Conservation (phyloP, 2,113 vertebrate genomes). For the Platysternon megacephalum region DNA sequence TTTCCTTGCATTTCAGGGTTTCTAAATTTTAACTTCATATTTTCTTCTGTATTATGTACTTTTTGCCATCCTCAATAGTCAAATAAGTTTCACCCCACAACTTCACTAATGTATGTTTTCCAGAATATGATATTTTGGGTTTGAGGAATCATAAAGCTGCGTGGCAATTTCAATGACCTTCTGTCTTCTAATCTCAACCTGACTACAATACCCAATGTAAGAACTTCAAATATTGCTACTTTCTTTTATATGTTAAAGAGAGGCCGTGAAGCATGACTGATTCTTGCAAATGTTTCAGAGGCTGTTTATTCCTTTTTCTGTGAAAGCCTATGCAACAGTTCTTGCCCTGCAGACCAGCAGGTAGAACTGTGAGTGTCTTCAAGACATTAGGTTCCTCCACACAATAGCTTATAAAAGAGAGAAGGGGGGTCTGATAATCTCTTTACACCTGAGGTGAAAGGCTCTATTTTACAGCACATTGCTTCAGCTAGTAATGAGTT, state of each 20-base stretch:
- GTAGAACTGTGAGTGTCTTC: not conserved
- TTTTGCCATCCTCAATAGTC: not conserved
- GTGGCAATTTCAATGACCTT: not conserved
- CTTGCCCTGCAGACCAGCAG: not conserved
- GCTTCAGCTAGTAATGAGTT: not conserved
- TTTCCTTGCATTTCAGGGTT: not conserved
- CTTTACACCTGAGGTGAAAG: not conserved
- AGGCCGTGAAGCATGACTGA: not conserved
- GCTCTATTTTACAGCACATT: not conserved
- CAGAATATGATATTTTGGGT: not conserved
- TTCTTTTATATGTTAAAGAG: not conserved
- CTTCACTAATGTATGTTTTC: not conserved
- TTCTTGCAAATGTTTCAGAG: not conserved
- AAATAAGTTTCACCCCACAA: not conserved
- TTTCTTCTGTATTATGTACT: not conserved
- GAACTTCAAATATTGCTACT: not conserved
- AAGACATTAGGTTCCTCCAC: not conserved
- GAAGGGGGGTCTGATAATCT: not conserved
- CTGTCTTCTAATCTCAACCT: not conserved
- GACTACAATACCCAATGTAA: not conserved
- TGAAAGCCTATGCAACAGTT: not conserved
- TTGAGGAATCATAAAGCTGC: not conserved
- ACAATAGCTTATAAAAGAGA: not conserved
- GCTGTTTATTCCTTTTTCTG: not conserved
- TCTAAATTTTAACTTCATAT: not conserved